phyloP scores from a whole-genome alignment of 1,140 invertebrate genomes.

The Bombus breviceps region DNA sequence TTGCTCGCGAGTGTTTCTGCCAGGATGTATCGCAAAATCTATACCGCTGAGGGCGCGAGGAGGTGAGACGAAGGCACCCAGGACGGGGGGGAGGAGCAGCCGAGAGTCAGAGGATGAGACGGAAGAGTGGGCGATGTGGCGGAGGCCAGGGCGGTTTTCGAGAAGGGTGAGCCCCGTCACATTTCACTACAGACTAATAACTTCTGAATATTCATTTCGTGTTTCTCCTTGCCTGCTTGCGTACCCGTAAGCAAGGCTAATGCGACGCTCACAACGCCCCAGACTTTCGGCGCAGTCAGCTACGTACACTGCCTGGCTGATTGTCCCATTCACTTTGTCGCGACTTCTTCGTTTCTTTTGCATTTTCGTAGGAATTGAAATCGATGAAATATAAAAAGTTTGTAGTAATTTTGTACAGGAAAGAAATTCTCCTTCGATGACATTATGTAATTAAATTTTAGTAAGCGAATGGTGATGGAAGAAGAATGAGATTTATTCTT shows the following conservation, averaged over 20 bases:
- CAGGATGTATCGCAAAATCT: slow-evolving; percentile 82
- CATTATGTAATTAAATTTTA: no score
- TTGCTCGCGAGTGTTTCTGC: slow-evolving; percentile 71
- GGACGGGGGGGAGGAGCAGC: slow-evolving; percentile 6
- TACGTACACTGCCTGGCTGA: no score
- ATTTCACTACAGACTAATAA: slow-evolving; percentile 84
- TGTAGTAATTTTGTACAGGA: no score
- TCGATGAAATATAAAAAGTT: no score
- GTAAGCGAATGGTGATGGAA: no score
- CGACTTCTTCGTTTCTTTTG: not conserved
- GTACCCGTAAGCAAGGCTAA: slow-evolving; percentile 80
- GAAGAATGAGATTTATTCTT: no score
- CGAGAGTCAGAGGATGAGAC: slow-evolving; percentile 50
- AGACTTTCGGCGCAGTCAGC: not conserved
- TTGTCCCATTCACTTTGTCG: not conserved
- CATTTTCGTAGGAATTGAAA: no score
- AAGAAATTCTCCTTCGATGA: no score
- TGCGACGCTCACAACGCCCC: slow-evolving; percentile 77
- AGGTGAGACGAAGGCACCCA: slow-evolving; percentile 44
- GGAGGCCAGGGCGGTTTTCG: slow-evolving; percentile 73
- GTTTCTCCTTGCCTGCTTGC: slow-evolving; percentile 78
- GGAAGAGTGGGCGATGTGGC: slow-evolving; percentile 67
- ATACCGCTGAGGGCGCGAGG: slow-evolving; percentile 71
- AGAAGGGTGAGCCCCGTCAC: slow-evolving; percentile 82
- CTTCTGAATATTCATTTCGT: slow-evolving; percentile 84